phyloP scores from a whole-genome alignment of 2,113 vertebrate species.

The Hippocampus mohnikei region DNA sequence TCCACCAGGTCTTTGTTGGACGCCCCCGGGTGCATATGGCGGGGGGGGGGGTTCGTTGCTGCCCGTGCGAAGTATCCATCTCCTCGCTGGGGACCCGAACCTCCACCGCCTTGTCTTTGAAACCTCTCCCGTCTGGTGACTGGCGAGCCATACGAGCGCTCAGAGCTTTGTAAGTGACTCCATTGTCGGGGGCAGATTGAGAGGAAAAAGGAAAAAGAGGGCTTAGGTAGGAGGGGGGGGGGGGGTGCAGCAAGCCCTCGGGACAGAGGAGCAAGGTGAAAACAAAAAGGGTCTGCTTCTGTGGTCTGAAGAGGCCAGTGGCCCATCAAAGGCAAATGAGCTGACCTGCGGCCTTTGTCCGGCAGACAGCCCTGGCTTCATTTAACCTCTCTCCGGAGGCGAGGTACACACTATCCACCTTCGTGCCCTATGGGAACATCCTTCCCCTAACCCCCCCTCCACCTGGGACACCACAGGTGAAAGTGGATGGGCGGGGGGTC shows the following conservation, averaged over 20 bases:
- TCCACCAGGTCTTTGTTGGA: conserved; percentile 24
- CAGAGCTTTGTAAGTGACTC: conserved; percentile 79
- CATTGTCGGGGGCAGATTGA: conserved; percentile 73
- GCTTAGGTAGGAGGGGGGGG: not conserved
- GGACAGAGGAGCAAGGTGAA: conserved; percentile 69
- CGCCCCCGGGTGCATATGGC: conserved; percentile 56
- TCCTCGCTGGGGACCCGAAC: conserved; percentile 68
- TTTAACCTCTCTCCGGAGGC: conserved; percentile 72
- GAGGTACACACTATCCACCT: conserved; percentile 60
- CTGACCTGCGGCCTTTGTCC: conserved; percentile 75
- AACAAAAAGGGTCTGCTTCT: conserved; percentile 69
- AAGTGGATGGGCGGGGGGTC: conserved; percentile 66
- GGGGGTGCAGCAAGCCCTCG: conserved; percentile 46
- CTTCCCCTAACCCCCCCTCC: conserved; percentile 41
- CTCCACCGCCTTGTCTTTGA: conserved; percentile 72
- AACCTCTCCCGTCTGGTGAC: conserved; percentile 73
- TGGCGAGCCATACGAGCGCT: conserved; percentile 68
- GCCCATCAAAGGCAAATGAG: conserved; percentile 70
- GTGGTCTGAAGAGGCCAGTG: conserved; percentile 69
- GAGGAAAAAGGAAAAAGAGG: conserved; percentile 60
- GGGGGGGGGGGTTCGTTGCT: conserved; percentile 46
- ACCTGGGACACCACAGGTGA: conserved; percentile 69
- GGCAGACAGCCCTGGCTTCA: conserved; percentile 69
- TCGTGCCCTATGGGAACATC: conserved; percentile 62
- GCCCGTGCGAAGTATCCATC: conserved; percentile 68